These are phyloP conservation scores for Pseudoatta argentina DNA, from an alignment of 1,140 invertebrate genomes.

Conservation along the genomic window DNA sequence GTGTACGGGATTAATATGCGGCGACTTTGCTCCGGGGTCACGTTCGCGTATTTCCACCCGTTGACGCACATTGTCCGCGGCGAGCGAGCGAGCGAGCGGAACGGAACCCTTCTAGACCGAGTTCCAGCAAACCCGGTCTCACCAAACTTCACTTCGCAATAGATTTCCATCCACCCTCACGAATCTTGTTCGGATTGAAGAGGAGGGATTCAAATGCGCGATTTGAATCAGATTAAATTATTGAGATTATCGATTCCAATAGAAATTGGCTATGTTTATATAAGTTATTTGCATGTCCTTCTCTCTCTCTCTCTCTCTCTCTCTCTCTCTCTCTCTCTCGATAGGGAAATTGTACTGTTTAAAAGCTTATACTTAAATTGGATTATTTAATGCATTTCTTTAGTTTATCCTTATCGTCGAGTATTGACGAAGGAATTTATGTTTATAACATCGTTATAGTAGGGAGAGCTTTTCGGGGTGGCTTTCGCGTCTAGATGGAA, in stretches of 20 bases:
- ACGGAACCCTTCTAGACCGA: conserved; percentile 26
- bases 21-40: conserved; percentile 37
- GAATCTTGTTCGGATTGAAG: conserved; percentile 28
- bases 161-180: conserved; percentile 10
- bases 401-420: too few species aligned
- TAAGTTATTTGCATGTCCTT: not conserved
- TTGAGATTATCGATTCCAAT: conserved; percentile 8
- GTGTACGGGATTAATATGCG: conserved; percentile 59
- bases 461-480: not conserved
- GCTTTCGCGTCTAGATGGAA: not conserved
- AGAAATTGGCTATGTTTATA: conserved; percentile 5
- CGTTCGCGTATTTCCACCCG: conserved; percentile 45
- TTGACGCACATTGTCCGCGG: conserved; percentile 29
- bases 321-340: too few species aligned
- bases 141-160: not conserved
- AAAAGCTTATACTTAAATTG: not conserved
- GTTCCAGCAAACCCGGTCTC: not conserved
- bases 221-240: conserved; percentile 32
- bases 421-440: not conserved
- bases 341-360: not conserved
- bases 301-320: too few species aligned
- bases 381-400: not conserved
- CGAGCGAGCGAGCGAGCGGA: not conserved
- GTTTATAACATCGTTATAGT: not conserved
- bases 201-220: not conserved